These are phyloP conservation scores for Caenorhabditis inopinata DNA, from an alignment of 1,140 invertebrate genomes.

Conservation along the genomic window DNA sequence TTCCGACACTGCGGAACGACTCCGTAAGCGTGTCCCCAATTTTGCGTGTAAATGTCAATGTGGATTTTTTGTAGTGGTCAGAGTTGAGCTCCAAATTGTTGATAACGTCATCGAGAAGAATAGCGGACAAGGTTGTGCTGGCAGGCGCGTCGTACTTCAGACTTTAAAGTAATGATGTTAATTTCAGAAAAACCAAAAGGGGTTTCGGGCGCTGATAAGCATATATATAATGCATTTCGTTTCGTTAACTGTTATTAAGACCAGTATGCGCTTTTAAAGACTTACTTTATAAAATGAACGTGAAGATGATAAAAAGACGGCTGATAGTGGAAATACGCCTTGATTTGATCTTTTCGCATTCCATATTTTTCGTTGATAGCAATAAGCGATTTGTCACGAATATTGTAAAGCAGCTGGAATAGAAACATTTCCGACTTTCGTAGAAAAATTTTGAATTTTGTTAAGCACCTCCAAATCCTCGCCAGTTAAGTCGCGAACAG, in stretches of 20 bases:
- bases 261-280: too few species aligned
- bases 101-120: constrained; percentile 45
- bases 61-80: constrained; percentile 41
- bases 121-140: not conserved
- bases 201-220: too few species aligned
- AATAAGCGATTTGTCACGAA: constrained; percentile 75
- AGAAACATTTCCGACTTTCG: not conserved
- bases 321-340: constrained; percentile 87
- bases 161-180: not conserved
- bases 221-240: too few species aligned
- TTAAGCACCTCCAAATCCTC: constrained; percentile 80
- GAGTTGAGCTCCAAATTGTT: constrained; percentile 34
- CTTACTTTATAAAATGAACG: constrained; percentile 85
- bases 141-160: constrained; percentile 43
- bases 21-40: constrained; percentile 32
- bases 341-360: constrained; percentile 74
- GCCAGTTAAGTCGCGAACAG: constrained; percentile 78
- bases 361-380: constrained; percentile 80
- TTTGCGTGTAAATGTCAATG: constrained; percentile 39
- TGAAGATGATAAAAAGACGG: constrained; percentile 95
- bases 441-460: constrained; percentile 72
- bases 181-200: too few species aligned
- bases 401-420: constrained; percentile 77
- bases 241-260: too few species aligned
- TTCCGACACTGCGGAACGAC: constrained; percentile 25